Conservation (phyloP, 2,113 vertebrate genomes). For the Conger conger region DNA sequence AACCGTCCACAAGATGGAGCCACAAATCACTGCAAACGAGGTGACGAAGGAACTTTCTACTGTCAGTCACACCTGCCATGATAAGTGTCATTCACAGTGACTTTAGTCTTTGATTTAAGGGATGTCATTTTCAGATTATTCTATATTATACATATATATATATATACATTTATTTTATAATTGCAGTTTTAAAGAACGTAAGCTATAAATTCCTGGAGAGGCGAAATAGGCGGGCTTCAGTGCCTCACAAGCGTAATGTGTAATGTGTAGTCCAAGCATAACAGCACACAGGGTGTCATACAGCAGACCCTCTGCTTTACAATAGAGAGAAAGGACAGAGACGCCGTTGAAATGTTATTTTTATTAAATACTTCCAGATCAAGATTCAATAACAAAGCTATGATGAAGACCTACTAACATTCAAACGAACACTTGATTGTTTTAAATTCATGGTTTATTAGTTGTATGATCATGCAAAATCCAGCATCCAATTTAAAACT, state of each 20-base stretch:
- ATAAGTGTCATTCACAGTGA: too few species aligned
- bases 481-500: slow-evolving; percentile 95
- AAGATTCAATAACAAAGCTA: slow-evolving; percentile 90
- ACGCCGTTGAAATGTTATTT: slow-evolving; percentile 74
- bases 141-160: too few species aligned
- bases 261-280: neutral
- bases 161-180: too few species aligned
- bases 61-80: too few species aligned
- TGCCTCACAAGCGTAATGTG: neutral
- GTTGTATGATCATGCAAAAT: slow-evolving; percentile 97
- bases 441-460: slow-evolving; percentile 84
- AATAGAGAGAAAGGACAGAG: slow-evolving; percentile 15
- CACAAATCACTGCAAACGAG: neutral
- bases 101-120: too few species aligned
- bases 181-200: too few species aligned
- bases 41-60: too few species aligned
- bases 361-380: slow-evolving; percentile 91
- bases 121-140: too few species aligned
- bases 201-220: too few species aligned
- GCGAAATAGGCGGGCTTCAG: too few species aligned
- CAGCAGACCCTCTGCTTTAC: neutral
- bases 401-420: slow-evolving; percentile 88
- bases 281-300: neutral
- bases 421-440: slow-evolving; percentile 79
- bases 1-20: neutral